Percentiles rank a stretch among this genome's conserved stretches.
Conservation (phyloP, 2,797 vertebrate genomes). For the Hemitrygon akajei region DNA sequence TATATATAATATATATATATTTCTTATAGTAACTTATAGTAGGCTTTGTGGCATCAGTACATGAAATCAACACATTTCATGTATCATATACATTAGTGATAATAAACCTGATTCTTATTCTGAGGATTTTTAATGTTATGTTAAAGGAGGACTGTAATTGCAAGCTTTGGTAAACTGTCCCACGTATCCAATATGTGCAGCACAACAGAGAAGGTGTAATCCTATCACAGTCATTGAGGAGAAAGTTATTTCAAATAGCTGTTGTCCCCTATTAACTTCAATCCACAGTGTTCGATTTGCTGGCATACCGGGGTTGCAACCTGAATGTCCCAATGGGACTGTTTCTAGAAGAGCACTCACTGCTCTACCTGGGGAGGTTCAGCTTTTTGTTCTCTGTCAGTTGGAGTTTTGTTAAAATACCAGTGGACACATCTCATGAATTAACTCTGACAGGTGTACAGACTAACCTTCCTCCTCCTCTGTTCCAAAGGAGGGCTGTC, state of each 20-base stretch:
- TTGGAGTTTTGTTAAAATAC: conserved; percentile 28
- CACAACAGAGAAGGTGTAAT: neutral
- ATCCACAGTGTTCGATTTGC: neutral
- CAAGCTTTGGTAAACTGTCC: neutral
- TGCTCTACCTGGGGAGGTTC: neutral
- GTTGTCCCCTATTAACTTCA: neutral
- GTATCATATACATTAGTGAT: too few species aligned
- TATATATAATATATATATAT: too few species aligned
- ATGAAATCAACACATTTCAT: too few species aligned
- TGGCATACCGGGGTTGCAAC: neutral
- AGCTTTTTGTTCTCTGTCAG: neutral
- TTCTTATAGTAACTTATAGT: too few species aligned
- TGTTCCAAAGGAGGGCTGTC: conserved; percentile 71
- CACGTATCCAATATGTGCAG: neutral
- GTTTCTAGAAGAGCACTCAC: neutral
- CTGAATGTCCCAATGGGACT: neutral
- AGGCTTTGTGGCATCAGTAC: too few species aligned
- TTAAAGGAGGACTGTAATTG: neutral
- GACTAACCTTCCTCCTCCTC: conserved; percentile 71
- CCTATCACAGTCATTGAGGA: neutral
- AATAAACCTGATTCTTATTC: too few species aligned
- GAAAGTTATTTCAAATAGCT: neutral
- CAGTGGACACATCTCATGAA: conserved; percentile 40
- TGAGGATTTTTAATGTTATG: neutral
- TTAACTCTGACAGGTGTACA: conserved; percentile 31